phyloP scores from a whole-genome alignment of 2,113 vertebrate genomes.

The Crotalus tigris region DNA sequence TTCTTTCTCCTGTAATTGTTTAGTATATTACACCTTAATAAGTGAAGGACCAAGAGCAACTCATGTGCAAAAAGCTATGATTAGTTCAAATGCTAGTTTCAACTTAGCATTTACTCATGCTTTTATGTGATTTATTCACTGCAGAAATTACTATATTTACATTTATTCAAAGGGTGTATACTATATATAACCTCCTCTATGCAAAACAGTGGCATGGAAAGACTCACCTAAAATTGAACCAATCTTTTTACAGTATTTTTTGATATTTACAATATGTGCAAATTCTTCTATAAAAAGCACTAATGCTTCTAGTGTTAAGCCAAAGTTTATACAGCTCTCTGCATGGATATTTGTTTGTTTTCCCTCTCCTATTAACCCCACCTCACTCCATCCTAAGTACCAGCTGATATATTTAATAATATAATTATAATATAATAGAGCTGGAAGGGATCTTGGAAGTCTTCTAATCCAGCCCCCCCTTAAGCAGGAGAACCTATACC shows the following conservation, averaged over 20 bases:
- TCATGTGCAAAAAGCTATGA: slow-evolving; percentile 51
- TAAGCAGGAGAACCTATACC: no score
- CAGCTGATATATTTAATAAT: not conserved
- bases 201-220: slow-evolving; percentile 62
- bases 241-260: slow-evolving; percentile 68
- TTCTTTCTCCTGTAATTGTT: not conserved
- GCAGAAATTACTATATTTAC: slow-evolving; percentile 64
- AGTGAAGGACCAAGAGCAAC: slow-evolving; percentile 57
- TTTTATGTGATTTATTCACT: slow-evolving; percentile 69
- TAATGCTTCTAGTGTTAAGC: slow-evolving; percentile 67
- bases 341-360: slow-evolving; percentile 65
- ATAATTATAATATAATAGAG: not conserved
- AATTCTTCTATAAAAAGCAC: slow-evolving; percentile 67
- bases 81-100: slow-evolving; percentile 38
- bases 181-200: slow-evolving; percentile 68
- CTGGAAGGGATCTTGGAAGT: no score
- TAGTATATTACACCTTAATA: not conserved
- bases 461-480: no score
- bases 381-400: not conserved
- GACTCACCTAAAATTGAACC: slow-evolving; percentile 62
- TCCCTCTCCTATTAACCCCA: slow-evolving; percentile 16
- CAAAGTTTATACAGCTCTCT: slow-evolving; percentile 41
- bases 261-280: slow-evolving; percentile 68
- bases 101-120: slow-evolving; percentile 58
- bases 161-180: slow-evolving; percentile 48